A percentile compares a stretch with the other conserved stretches of the same genome.
Conservation (phyloP, 2,113 vertebrate genomes). For the Bubo scandiacus region DNA sequence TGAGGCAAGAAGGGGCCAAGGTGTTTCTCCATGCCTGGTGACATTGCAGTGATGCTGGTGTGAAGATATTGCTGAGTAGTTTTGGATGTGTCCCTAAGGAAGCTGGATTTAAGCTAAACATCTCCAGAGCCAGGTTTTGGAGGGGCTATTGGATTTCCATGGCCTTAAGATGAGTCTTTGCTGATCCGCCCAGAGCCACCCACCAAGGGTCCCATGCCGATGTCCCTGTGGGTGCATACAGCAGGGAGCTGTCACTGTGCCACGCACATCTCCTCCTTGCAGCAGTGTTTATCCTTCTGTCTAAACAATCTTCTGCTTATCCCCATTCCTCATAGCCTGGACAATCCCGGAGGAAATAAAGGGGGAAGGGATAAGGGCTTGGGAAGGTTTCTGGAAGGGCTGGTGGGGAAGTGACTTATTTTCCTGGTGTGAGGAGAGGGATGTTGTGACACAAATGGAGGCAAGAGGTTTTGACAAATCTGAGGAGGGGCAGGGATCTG, state of each 20-base stretch:
- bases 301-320: not conserved
- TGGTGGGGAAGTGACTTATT: not conserved
- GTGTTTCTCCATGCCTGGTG: not conserved
- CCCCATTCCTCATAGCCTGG: not conserved
- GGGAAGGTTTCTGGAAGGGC: not conserved
- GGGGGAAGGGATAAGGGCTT: not conserved
- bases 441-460: not conserved
- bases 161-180: not conserved
- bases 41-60: not conserved
- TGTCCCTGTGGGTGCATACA: not conserved
- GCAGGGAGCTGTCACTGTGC: not conserved
- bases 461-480: not conserved
- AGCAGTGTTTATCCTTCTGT: not conserved
- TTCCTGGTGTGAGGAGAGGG: not conserved
- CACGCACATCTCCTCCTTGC: rapidly evolving
- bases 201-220: rapidly evolving
- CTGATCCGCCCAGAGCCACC: not conserved
- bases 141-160: not conserved
- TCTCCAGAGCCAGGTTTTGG: not conserved
- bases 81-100: not conserved
- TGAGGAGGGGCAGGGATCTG: not conserved
- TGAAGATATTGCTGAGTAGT: not conserved
- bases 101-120: not conserved
- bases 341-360: not conserved
- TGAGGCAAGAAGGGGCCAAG: not conserved